Evolutionary conservation across 2,888 invertebrate species (phyloP), one percentile per base, ranked within the genome.

Genomic region (Rutpela maculata): DNA sequence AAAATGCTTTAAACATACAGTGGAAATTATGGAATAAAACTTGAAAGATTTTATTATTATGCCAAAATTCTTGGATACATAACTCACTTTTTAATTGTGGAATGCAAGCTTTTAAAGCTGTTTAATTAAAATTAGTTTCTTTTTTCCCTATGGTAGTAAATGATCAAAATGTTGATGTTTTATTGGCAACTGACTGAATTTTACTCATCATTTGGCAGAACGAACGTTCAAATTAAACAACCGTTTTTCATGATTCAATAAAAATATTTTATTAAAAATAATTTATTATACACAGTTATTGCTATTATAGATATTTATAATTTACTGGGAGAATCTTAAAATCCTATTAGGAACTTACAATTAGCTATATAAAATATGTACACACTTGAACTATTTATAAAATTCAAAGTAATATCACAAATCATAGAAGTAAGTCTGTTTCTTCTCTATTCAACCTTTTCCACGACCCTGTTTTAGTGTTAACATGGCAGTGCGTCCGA

Each of bases 331-430:
- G 77, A 75, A 78, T 76, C 84, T 85, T 83, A 83, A 71, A 79
- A 65, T 76, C 75, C 84, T 85, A 84, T 70, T 85, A 85, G 85
- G 85, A 85, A 85, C 85, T 85, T 84, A 84, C 78, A 81, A 84
- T 82, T 82, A 83, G 75, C 79, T 80, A 71, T 76, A 81, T 81
- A 83, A 73, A 78, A 66, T 77, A 80, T 80, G 65, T 81, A 83
- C 81, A 83, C 69, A 81, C 79, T 79, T 80, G 70, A 77, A 82
- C 78, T 77, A 75, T 68, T 74, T 74, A 67, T 75, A 75, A 65
- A 71, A 75, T 71, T 77, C 78, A 82, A 78, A 79, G 67, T 77
- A 82, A 80, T 82, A 81, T 81, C 81, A 81, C 81, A 82, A 79
- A 68, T 76, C 75, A 80, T 81, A 77, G 79, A 81, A 81, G 76